Evolutionary conservation across 2,888 invertebrate genomes (phyloP), one percentile per base, ranked within the genome.

Genomic region (Epistrophe grossulariae): DNA sequence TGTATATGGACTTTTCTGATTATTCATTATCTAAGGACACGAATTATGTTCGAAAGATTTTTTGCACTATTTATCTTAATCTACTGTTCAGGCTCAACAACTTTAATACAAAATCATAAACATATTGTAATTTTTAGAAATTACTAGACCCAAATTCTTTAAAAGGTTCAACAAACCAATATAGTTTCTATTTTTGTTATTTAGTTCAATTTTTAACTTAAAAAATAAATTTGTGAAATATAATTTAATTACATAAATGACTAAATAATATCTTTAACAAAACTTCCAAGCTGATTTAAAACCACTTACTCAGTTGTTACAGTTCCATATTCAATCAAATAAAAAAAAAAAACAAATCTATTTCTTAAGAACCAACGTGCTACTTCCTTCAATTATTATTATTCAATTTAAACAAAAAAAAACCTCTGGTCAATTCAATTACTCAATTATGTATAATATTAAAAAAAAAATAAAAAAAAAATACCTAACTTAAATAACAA

Each of bases 361-460:
- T 13, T 72, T 66, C 31, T 59, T 60, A 66, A 59, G 59, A 62
- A 50, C 48, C 52, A 83, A 71, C 45, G 64, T 79, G 76, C 60
- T 74, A 60, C 74, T 87, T 82, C 79, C 84, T 73, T 48, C 78
- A 59, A 48, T 71, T 79, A 74, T 55, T 62, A 64, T 50, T 57
- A 76, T 79, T 79, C 87, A 83, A 87, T 83, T 87, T 60, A 79
- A 52, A 38, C 15, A 59, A 66, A 66, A 71, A 28, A 19, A 59
- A 82, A 78, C 60, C 70, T 74, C 76, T 68, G 79, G 87, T 87
- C 87, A 87, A 87, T 87, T 87, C 66, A 52, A 79, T 68, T 73
- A 74, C 60, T 87, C 87, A 87, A 87, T 87, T 87, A 68, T 68
- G 48, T 68, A 48, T 66, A 31, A 74, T 62, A 60, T 73, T 72